Evolutionary conservation across 2,888 invertebrate species (phyloP).

Genomic region (Nephrotoma appendiculata): DNA sequence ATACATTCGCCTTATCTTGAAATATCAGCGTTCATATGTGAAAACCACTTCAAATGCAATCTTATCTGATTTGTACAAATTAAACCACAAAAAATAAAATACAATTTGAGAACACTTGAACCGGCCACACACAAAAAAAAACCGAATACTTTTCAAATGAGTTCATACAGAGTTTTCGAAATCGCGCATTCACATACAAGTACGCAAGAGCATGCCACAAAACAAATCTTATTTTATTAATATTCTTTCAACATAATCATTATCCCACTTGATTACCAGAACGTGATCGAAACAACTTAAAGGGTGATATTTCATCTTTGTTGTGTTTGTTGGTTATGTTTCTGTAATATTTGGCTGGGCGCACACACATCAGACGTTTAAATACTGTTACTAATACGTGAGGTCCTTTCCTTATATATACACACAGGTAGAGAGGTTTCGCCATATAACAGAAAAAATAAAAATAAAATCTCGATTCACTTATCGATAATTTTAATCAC

Average conservation of each 20-base stretch:
- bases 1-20: neutral
- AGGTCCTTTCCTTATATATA: neutral
- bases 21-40: neutral
- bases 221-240: neutral
- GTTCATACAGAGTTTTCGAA: neutral
- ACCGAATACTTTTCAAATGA: neutral
- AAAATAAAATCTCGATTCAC: neutral
- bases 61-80: neutral
- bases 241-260: neutral
- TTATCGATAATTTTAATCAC: neutral
- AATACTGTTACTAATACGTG: neutral
- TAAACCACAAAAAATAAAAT: neutral
- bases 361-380: neutral
- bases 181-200: neutral
- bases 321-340: neutral
- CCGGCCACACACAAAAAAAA: neutral
- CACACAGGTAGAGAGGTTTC: neutral
- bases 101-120: neutral
- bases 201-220: too few species aligned
- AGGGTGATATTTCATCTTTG: neutral
- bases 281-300: neutral
- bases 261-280: neutral
- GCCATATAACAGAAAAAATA: neutral
- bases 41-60: neutral
- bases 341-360: neutral